Evolutionary conservation across 2,888 invertebrate species (phyloP), one percentile per base, ranked within the genome.

Genomic region (Pycnomerus fuliginosus): DNA sequence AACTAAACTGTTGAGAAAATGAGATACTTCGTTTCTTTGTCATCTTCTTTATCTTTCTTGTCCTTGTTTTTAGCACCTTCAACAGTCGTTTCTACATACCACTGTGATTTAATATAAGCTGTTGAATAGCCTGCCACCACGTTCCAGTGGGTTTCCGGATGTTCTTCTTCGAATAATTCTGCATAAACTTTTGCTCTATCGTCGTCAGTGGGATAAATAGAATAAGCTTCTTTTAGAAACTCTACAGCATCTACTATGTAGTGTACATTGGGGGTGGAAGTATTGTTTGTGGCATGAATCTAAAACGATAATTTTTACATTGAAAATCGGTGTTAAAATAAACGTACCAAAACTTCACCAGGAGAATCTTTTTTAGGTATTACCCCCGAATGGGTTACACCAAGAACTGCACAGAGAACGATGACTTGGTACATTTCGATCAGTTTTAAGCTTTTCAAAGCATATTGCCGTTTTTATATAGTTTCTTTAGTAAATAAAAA

Each of bases 221-320:
- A 24, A 22, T 46, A 46, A 14, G 50, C 43, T 39, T 50, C 50
- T 35, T 47, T 27, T 15, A 50, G 32, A 14, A 32, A 38, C 13
- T 50, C 39, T 7, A 50, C 50, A 22, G 50, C 50, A 42, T 39
- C 36, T 3, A 47, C 37, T 1, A 42, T 46, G 24, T 43, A 47
- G 20, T 7, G 7, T n/a, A 40, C 39, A 7, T 29, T 33, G 8
- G 50, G 50, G 11, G 44, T 44, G 27, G 12, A 8, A n/a, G 46
- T 50, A n/a, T 24, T 3, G 16, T 50, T 50, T 11, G 50, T 50
- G 7, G 50, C 50, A 25, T 47, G 46, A n/a, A 47, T 28, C 50
- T 50, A n/a, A n/a, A n/a, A n/a, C n/a, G n/a, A n/a, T n/a, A n/a
- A n/a, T n/a, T n/a, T n/a, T n/a, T n/a, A n/a, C n/a, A n/a, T n/a